Percentiles rank a stretch among this genome's conserved stretches.
Conservation (phyloP, 2,797 vertebrate genomes). For the Rhodeus uyekii region DNA sequence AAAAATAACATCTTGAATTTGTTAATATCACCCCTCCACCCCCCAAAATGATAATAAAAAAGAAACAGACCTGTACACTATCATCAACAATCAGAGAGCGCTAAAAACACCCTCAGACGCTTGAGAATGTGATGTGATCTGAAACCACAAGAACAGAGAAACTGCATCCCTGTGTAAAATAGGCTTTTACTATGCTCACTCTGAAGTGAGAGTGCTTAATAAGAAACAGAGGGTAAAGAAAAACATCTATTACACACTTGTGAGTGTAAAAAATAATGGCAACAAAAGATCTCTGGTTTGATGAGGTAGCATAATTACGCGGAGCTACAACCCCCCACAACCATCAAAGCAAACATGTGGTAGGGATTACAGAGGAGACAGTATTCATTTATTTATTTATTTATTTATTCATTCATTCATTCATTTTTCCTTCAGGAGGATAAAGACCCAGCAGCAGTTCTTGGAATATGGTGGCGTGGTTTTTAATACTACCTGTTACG, state of each 20-base stretch:
- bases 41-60: constrained; percentile 57
- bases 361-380: constrained; percentile 77
- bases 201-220: constrained; percentile 49
- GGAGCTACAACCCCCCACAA: constrained; percentile 58
- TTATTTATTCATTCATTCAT: constrained; percentile 19
- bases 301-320: constrained; percentile 80
- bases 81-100: constrained; percentile 46
- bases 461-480: constrained; percentile 75
- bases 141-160: constrained; percentile 56
- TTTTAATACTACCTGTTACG: constrained; percentile 57
- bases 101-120: constrained; percentile 39
- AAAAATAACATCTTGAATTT: constrained; percentile 81
- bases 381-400: constrained; percentile 70
- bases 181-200: constrained; percentile 25
- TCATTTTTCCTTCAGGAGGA: constrained; percentile 68
- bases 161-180: constrained; percentile 61
- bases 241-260: constrained; percentile 56
- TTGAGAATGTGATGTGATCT: constrained; percentile 48
- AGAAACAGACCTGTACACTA: constrained; percentile 58
- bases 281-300: constrained; percentile 77
- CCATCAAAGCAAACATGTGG: constrained; percentile 78
- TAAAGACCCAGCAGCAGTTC: constrained; percentile 73
- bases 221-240: constrained; percentile 54
- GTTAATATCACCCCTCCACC: constrained; percentile 56
- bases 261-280: constrained; percentile 67